Evolutionary conservation across 2,888 invertebrate genomes (phyloP).

Genomic region (Sesia bembeciformis): DNA sequence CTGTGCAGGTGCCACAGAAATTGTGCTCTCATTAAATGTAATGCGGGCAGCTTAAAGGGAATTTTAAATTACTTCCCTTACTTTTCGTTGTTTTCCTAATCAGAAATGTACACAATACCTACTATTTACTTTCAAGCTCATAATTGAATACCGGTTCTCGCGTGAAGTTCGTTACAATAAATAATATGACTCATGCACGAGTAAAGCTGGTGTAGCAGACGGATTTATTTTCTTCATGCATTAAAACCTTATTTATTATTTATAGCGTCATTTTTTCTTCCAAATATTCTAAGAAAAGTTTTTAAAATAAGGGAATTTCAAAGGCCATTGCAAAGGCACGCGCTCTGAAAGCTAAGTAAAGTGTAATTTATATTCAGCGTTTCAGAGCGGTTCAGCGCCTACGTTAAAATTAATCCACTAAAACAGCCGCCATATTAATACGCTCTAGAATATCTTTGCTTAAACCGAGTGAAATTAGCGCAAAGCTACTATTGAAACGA

Average conservation of each 20-base stretch:
- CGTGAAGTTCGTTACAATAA: too few relatives aligned
- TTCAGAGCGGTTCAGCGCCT: neutral
- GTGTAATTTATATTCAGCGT: neutral
- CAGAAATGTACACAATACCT: neutral
- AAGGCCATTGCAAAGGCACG: too few relatives aligned
- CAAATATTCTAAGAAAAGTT: neutral
- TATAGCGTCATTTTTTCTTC: too few relatives aligned
- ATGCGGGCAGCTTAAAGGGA: constrained; percentile 39
- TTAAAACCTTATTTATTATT: too few relatives aligned
- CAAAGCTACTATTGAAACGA: constrained; percentile 24
- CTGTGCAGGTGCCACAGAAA: constrained; percentile 43
- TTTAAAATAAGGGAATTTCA: neutral
- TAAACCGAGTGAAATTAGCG: constrained; percentile 13
- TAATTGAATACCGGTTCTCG: too few relatives aligned
- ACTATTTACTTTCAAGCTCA: neutral
- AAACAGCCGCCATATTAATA: neutral
- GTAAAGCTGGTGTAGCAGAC: too few relatives aligned
- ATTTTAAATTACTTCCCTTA: neutral
- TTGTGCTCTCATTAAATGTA: constrained; percentile 49
- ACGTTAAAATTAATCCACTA: constrained; percentile 4
- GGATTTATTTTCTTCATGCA: too few relatives aligned
- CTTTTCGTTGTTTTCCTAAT: neutral
- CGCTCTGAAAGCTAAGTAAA: neutral
- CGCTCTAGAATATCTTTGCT: constrained; percentile 14
- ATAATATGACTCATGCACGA: too few relatives aligned